Base-by-base conservation (phyloP, 2,888 invertebrate genomes). In the Gari tellinella region DNA sequence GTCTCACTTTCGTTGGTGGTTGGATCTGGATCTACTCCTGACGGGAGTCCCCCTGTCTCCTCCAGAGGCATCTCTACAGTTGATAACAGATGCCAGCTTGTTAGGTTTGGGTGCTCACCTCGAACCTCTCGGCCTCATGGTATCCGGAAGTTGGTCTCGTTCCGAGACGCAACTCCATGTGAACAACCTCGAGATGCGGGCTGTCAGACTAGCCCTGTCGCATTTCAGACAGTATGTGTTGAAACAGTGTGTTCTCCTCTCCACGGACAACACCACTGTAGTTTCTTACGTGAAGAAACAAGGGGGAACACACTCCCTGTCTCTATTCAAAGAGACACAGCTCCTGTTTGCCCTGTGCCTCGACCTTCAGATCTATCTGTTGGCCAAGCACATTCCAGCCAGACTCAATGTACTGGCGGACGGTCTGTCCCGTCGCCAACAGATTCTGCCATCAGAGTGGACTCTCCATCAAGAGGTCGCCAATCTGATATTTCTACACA, bases 271-370 rank as follows among this genome's bases (percentile, higher is more conserved):
- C 26, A 68, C 69, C 31, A 69, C 70, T 40, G 69, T 72, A 4
- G 68, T 61, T 15, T 55, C 53, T n/a, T 79, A 75, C 43, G 43
- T 72, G 19, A 79, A 76, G 46, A 66, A 60, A 43, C 63, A 70
- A 26, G 72, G 75, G 38, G 72, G 60, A n/a, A n/a, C n/a, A n/a
- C n/a, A n/a, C n/a, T n/a, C n/a, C n/a, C n/a, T n/a, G n/a, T n/a
- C n/a, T n/a, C n/a, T n/a, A n/a, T n/a, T n/a, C n/a, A n/a, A n/a
- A n/a, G n/a, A n/a, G n/a, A n/a, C n/a, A n/a, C n/a, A n/a, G 73
- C 8, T n/a, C n/a, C n/a, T n/a, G n/a, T n/a, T n/a, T n/a, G n/a
- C n/a, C n/a, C n/a, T n/a, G n/a, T n/a, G n/a, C n/a, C n/a, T n/a
- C n/a, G n/a, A n/a, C n/a, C n/a, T n/a, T n/a, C n/a, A n/a, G n/a